A percentile compares a stretch with the other conserved stretches of the same genome.
Conservation (phyloP, 2,113 vertebrate genomes). For the Dissostichus mawsoni region DNA sequence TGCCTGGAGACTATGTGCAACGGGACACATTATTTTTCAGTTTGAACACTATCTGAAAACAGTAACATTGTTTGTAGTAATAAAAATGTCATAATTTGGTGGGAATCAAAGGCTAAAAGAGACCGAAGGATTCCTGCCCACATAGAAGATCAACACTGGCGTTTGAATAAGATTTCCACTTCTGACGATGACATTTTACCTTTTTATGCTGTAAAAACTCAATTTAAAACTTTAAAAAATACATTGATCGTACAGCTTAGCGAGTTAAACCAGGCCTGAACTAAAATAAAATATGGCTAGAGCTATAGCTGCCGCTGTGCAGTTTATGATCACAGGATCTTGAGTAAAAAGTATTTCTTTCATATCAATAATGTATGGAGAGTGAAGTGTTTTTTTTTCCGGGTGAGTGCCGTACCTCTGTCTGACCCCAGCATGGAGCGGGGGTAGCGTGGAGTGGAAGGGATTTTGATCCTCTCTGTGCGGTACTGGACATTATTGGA, state of each 20-base stretch:
- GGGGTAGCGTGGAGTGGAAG: slow-evolving; percentile 93
- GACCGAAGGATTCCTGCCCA: too few species aligned
- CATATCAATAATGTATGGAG: not conserved
- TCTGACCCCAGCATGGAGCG: slow-evolving; percentile 94
- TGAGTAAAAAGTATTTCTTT: not conserved
- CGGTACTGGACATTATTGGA: slow-evolving; percentile 94
- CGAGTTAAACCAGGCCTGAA: not conserved
- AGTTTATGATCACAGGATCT: not conserved
- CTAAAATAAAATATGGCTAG: not conserved
- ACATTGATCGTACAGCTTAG: not conserved
- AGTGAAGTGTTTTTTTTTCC: not conserved
- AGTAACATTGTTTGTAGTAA: too few species aligned
- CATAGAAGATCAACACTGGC: not conserved
- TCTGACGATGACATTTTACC: not conserved
- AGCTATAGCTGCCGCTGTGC: not conserved
- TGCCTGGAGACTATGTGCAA: not conserved
- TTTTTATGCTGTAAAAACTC: slow-evolving; percentile 6
- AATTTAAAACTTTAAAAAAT: not conserved
- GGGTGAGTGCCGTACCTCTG: slow-evolving; percentile 85
- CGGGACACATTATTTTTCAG: not conserved
- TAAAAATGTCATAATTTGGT: too few species aligned
- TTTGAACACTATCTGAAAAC: not conserved
- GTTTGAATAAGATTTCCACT: not conserved
- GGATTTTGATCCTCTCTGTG: slow-evolving; percentile 97
- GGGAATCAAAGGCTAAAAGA: too few species aligned